Percentiles rank a stretch among this genome's conserved stretches.
These are phyloP conservation scores for Hyla sarda DNA, from an alignment of 2,113 vertebrate genomes.

Conservation along the genomic window DNA sequence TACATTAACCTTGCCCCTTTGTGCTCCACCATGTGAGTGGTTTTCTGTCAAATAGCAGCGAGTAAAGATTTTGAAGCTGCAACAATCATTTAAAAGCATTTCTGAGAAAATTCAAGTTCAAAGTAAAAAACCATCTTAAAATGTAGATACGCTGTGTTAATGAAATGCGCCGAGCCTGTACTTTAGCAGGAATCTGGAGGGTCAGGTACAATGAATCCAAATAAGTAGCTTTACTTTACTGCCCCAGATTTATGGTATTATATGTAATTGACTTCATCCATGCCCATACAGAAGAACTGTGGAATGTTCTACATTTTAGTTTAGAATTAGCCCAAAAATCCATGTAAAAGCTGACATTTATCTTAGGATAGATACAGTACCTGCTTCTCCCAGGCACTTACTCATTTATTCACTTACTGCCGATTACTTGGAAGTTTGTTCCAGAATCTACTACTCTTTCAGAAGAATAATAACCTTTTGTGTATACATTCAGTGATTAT, in stretches of 20 bases:
- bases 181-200: not conserved
- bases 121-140: not conserved
- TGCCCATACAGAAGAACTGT: not conserved
- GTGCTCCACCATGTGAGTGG: not conserved
- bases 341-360: no score
- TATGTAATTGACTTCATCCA: not conserved
- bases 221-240: not conserved
- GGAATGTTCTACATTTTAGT: no score
- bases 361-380: no score
- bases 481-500: no score
- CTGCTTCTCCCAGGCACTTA: no score
- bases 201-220: not conserved
- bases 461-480: no score
- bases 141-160: not conserved
- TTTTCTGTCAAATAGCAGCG: not conserved
- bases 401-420: no score
- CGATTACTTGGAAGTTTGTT: no score
- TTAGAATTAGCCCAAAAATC: no score
- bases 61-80: not conserved
- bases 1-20: constrained; percentile 44
- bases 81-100: constrained; percentile 48
- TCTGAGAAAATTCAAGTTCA: not conserved
- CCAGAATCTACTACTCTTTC: no score
- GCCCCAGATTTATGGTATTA: not conserved
- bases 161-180: constrained; percentile 3